Conservation (phyloP, 2,113 vertebrate genomes). For the Mionectes macconnelli region DNA sequence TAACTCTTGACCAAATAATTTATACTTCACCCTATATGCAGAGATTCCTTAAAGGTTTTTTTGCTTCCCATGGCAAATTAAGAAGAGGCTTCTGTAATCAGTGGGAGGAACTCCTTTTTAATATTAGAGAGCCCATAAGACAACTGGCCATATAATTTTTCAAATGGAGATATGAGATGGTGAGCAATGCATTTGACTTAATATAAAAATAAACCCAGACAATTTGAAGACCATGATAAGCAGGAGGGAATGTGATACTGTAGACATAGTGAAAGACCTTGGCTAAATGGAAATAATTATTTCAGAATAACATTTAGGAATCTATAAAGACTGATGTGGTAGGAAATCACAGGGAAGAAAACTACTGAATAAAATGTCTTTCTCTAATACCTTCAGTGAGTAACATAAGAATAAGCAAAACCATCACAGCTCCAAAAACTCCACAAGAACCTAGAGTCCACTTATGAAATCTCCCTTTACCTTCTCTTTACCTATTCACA, state of each 20-base stretch:
- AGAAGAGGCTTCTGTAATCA: neutral
- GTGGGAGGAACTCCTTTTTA: neutral
- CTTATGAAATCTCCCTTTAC: neutral
- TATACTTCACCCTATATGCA: neutral
- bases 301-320: neutral
- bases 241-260: neutral
- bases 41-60: neutral
- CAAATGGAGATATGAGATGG: neutral
- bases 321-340: neutral
- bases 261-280: neutral
- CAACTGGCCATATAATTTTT: neutral
- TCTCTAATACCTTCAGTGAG: neutral
- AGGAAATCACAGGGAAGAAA: neutral
- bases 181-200: neutral
- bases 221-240: neutral
- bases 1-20: neutral
- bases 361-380: neutral
- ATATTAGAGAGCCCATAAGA: neutral
- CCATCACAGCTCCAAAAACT: neutral
- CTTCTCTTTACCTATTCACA: neutral
- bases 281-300: neutral
- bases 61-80: neutral
- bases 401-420: neutral
- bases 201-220: neutral
- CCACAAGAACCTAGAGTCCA: neutral